Conservation (phyloP, 2,797 vertebrate genomes). For the Gambusia yucatana region DNA sequence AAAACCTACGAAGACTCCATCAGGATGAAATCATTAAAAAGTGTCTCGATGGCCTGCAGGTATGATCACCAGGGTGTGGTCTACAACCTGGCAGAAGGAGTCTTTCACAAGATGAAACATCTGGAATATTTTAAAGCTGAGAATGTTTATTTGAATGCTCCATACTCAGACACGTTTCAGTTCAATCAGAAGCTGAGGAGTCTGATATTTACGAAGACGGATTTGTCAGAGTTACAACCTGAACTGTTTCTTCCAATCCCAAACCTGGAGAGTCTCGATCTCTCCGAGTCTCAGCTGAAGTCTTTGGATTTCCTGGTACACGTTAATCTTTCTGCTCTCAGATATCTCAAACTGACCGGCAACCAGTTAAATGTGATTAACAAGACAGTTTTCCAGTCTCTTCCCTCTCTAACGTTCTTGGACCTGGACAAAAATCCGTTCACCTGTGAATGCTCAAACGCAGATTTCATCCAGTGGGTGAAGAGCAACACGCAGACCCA, state of each 20-base stretch:
- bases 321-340: conserved; percentile 9
- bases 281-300: conserved; percentile 20
- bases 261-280: conserved; percentile 29
- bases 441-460: conserved; percentile 67
- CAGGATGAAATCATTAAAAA: conserved; percentile 7
- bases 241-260: conserved; percentile 26
- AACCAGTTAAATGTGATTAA: conserved; percentile 39
- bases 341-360: background rate
- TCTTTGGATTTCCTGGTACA: conserved; percentile 34
- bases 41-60: background rate
- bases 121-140: conserved; percentile 27
- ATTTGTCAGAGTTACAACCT: conserved; percentile 12
- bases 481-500: conserved; percentile 54
- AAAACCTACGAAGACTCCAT: rapidly evolving
- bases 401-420: conserved; percentile 41
- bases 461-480: conserved; percentile 62
- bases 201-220: background rate
- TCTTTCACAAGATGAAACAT: background rate
- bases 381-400: background rate
- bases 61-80: background rate
- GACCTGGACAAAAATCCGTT: conserved; percentile 64
- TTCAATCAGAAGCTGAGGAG: conserved; percentile 9
- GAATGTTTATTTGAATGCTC: background rate
- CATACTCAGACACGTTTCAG: background rate
- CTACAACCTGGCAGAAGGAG: rapidly evolving